Conservation (phyloP, 2,113 vertebrate genomes). For the Oxygymnocypris stewartii region DNA sequence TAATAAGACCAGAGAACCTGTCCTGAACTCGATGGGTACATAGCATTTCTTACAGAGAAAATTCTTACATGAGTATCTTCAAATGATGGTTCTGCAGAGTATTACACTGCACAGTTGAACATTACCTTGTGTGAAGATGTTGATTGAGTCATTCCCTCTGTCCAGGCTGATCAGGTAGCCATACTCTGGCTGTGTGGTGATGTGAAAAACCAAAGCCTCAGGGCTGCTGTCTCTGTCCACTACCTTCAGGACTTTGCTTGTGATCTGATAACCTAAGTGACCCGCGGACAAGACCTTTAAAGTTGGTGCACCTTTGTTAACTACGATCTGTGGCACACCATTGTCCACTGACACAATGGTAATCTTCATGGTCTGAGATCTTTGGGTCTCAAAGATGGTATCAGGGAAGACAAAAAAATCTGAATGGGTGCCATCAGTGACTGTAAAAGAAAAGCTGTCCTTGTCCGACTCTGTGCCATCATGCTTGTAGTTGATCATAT, state of each 20-base stretch:
- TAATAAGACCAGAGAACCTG: not conserved
- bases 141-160: slow-evolving; percentile 86
- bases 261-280: slow-evolving; percentile 84
- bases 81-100: not conserved
- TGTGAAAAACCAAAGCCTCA: slow-evolving; percentile 75
- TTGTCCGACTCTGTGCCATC: slow-evolving; percentile 82
- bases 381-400: slow-evolving; percentile 86
- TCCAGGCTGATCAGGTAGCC: slow-evolving; percentile 86
- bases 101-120: not conserved
- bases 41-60: not conserved
- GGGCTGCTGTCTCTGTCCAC: slow-evolving; percentile 86
- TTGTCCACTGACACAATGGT: slow-evolving; percentile 82
- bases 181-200: slow-evolving; percentile 81
- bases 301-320: slow-evolving; percentile 85
- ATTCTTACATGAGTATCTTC: not conserved
- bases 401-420: slow-evolving; percentile 94
- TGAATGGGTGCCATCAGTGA: slow-evolving; percentile 88
- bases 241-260: slow-evolving; percentile 81
- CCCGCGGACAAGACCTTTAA: slow-evolving; percentile 83
- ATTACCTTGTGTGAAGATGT: slow-evolving; percentile 91
- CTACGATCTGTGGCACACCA: slow-evolving; percentile 81
- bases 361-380: slow-evolving; percentile 88
- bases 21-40: slow-evolving; percentile 15
- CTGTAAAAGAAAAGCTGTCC: slow-evolving; percentile 91
- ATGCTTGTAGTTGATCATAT: slow-evolving; percentile 92